These are phyloP conservation scores for Rhimphoctona megacephalus DNA, from an alignment of 2,888 invertebrate genomes.

Conservation along the genomic window DNA sequence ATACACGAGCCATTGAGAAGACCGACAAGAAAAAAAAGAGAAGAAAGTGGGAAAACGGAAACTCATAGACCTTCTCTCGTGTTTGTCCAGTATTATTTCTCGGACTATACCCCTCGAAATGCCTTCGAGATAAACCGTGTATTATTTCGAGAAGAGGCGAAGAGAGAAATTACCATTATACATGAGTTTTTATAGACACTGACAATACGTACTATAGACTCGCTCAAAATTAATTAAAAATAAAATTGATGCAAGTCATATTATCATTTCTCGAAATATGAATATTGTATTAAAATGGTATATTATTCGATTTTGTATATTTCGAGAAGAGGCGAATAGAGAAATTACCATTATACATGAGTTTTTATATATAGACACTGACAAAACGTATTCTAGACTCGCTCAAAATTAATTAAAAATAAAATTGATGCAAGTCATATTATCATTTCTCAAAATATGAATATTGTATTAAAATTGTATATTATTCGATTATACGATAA, in stretches of 20 bases:
- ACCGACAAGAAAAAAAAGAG: neutral
- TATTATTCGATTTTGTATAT: neutral
- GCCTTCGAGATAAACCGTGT: slow-evolving; percentile 2
- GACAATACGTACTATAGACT: neutral
- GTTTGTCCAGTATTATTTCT: slow-evolving; percentile 19
- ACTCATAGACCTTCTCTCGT: neutral
- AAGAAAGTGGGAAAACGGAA: neutral
- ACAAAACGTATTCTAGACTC: neutral
- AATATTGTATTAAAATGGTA: neutral
- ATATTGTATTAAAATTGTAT: neutral
- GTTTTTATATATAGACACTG: neutral
- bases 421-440: neutral
- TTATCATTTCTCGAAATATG: neutral
- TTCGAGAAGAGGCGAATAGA: neutral
- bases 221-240: neutral
- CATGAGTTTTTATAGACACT: slow-evolving; percentile 6
- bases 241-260: neutral
- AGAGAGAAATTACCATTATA: neutral
- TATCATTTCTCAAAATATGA: neutral
- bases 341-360: neutral
- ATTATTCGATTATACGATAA: neutral
- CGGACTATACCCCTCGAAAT: neutral
- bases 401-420: neutral
- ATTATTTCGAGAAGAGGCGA: neutral
- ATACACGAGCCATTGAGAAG: neutral